Conservation (phyloP, 2,888 invertebrate species). For the Azorinus chamasolen region DNA sequence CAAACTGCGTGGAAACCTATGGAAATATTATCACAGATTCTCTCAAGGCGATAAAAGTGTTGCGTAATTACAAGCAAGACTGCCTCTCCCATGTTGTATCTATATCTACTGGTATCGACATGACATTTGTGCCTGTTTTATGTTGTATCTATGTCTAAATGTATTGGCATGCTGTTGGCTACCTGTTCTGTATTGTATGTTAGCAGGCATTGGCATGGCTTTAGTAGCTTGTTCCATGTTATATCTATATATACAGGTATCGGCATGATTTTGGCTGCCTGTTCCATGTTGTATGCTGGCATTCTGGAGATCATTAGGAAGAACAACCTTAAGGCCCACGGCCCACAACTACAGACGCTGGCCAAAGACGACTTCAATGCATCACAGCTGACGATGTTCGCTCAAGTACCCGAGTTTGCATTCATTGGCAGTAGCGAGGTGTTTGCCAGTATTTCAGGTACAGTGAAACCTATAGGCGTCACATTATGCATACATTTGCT, state of each 20-base stretch:
- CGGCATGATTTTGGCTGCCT: constrained; percentile 77
- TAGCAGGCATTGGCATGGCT: no score
- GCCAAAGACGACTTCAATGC: constrained; percentile 76
- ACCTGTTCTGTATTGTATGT: no score
- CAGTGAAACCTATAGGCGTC: neutral
- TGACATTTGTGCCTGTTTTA: no score
- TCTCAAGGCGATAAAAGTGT: no score
- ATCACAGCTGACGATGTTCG: constrained; percentile 77
- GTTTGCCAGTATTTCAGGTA: constrained; percentile 81
- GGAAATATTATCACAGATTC: no score
- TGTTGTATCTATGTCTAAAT: no score
- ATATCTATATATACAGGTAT: constrained; percentile 71
- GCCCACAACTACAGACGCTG: constrained; percentile 73
- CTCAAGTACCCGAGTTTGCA: constrained; percentile 80
- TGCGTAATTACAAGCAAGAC: no score
- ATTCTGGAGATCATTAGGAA: constrained; percentile 82
- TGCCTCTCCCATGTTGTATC: no score
- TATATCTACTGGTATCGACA: no score
- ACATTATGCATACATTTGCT: neutral
- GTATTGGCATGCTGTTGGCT: no score
- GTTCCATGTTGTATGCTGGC: constrained; percentile 77
- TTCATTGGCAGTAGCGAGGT: constrained; percentile 82
- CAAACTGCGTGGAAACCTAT: no score
- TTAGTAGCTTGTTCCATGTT: no score
- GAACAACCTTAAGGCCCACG: constrained; percentile 67